These are phyloP conservation scores for Actias luna DNA, from an alignment of 2,888 invertebrate genomes.

Conservation along the genomic window DNA sequence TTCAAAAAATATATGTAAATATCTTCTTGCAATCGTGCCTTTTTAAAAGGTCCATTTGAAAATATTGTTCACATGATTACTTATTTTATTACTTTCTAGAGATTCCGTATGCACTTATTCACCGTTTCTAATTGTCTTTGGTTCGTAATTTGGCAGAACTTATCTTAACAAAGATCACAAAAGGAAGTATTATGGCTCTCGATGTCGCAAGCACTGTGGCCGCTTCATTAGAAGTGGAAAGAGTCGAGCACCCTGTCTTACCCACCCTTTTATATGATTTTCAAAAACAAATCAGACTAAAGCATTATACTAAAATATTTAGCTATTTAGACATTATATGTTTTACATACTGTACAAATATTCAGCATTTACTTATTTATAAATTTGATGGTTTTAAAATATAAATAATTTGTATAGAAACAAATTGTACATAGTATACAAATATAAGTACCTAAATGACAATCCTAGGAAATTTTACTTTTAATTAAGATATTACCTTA, in stretches of 20 bases:
- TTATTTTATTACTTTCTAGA: background rate
- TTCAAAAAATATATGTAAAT: too few species aligned
- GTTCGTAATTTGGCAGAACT: conserved; percentile 69
- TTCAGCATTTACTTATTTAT: too few species aligned
- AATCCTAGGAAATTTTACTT: too few species aligned
- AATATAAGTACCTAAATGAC: too few species aligned
- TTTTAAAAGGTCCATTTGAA: background rate
- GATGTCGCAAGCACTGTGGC: conserved; percentile 55
- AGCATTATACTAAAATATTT: background rate
- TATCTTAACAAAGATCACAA: conserved; percentile 70
- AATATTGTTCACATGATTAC: background rate
- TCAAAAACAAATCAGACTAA: background rate
- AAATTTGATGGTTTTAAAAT: too few species aligned
- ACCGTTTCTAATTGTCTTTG: conserved; percentile 56
- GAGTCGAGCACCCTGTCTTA: conserved; percentile 31
- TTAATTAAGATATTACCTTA: too few species aligned
- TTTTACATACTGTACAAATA: too few species aligned
- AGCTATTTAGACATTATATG: too few species aligned
- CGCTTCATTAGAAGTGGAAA: conserved; percentile 71
- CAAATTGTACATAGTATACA: too few species aligned
- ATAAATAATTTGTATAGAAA: too few species aligned
- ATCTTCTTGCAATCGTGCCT: background rate
- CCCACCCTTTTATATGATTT: conserved; percentile 10
- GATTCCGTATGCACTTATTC: background rate
- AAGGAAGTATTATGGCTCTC: conserved; percentile 77